Percentiles rank a stretch among this genome's conserved stretches.
These are phyloP conservation scores for Epinephelus lanceolatus DNA, from an alignment of 2,113 vertebrate species.

Conservation along the genomic window DNA sequence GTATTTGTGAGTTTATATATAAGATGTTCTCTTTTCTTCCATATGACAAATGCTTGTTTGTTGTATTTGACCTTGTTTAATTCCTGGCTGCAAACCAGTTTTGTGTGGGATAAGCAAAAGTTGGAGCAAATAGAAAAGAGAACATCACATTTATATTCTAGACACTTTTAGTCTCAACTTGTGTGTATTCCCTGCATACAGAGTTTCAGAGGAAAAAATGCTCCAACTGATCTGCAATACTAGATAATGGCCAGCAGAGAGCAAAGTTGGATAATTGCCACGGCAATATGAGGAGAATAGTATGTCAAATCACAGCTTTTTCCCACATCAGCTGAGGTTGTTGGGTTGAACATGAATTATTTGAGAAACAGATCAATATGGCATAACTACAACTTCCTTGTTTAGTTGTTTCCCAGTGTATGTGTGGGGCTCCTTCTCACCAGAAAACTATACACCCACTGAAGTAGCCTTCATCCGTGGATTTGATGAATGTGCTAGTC, in stretches of 20 bases:
- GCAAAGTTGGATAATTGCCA: slow-evolving; percentile 73
- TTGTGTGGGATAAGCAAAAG: not conserved
- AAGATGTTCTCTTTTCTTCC: not conserved
- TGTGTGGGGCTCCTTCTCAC: not conserved
- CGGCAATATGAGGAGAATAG: slow-evolving; percentile 8
- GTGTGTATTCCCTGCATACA: slow-evolving; percentile 1
- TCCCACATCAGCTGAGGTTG: not conserved
- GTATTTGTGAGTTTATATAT: not conserved
- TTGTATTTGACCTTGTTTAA: not conserved
- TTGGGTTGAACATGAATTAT: slow-evolving; percentile 14
- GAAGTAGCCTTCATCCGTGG: not conserved
- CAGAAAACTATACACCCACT: slow-evolving; percentile 8
- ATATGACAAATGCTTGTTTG: not conserved
- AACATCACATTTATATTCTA: slow-evolving; percentile 8
- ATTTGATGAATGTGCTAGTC: slow-evolving; percentile 26
- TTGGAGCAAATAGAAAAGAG: slow-evolving; percentile 9
- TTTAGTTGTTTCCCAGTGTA: slow-evolving; percentile 23
- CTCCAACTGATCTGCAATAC: slow-evolving; percentile 59
- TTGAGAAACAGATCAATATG: slow-evolving; percentile 9
- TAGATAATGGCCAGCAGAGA: slow-evolving; percentile 73
- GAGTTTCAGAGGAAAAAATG: not conserved
- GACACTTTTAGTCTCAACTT: not conserved
- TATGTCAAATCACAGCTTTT: not conserved
- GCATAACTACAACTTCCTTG: not conserved
- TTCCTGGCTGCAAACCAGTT: not conserved